phyloP scores from a whole-genome alignment of 1,140 invertebrate genomes.

The Anthonomus grandis region DNA sequence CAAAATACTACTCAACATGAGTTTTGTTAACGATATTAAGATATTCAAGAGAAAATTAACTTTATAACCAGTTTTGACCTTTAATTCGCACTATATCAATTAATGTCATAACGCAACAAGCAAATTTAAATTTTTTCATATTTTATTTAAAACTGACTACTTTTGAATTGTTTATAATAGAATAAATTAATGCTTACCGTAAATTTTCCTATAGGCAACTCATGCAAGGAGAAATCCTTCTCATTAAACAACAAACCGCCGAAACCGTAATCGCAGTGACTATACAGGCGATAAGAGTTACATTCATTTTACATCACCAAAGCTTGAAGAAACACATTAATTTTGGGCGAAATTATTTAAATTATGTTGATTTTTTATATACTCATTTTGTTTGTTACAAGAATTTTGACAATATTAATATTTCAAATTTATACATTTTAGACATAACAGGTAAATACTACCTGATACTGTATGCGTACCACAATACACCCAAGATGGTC shows the following conservation, averaged over 20 bases:
- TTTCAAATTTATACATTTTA: too few relatives aligned
- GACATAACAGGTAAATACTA: too few relatives aligned
- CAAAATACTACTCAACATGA: too few relatives aligned
- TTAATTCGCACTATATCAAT: background rate
- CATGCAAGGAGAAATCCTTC: slow-evolving; percentile 27
- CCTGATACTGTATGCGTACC: too few relatives aligned
- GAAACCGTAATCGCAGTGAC: slow-evolving; percentile 26
- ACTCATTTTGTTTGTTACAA: background rate
- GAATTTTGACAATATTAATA: background rate
- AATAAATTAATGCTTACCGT: slow-evolving; percentile 3
- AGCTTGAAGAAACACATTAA: background rate
- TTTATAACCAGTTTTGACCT: background rate
- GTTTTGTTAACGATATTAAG: too few relatives aligned
- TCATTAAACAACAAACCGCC: slow-evolving; percentile 24
- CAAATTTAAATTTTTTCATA: background rate
- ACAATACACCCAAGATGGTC: too few relatives aligned
- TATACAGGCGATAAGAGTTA: slow-evolving; percentile 26
- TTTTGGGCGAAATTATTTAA: background rate
- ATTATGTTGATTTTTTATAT: background rate
- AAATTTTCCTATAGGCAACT: slow-evolving; percentile 16
- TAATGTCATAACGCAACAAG: too few relatives aligned
- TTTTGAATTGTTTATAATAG: too few relatives aligned
- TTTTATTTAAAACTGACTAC: slow-evolving; percentile 7
- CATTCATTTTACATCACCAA: slow-evolving; percentile 26
- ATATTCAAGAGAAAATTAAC: background rate